Evolutionary conservation across 1,140 invertebrate genomes (phyloP).

Genomic region (Catajapyx aquilonaris): DNA sequence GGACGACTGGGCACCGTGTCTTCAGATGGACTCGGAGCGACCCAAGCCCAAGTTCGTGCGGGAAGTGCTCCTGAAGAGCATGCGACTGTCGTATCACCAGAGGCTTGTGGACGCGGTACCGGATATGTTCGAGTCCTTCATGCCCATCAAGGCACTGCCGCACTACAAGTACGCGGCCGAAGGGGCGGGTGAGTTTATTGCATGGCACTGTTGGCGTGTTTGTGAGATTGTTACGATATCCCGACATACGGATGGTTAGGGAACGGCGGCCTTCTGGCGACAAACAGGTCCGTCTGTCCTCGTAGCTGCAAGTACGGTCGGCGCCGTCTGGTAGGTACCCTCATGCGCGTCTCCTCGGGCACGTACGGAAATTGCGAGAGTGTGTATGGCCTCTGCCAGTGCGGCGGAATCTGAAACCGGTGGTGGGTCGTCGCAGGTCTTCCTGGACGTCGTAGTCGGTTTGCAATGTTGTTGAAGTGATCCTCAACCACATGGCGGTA

Average conservation of each 20-base stretch:
- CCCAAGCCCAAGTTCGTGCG: conserved; percentile 89
- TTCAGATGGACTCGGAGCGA: conserved; percentile 67
- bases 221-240: too few relatives aligned
- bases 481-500: conserved; percentile 4
- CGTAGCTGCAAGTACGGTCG: too few relatives aligned
- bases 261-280: too few relatives aligned
- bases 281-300: too few relatives aligned
- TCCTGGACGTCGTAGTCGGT: background rate
- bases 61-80: conserved; percentile 74
- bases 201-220: too few relatives aligned
- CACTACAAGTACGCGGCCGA: conserved; percentile 65
- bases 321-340: too few relatives aligned
- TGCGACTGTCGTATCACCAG: conserved; percentile 87
- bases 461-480: conserved; percentile 3
- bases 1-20: conserved; percentile 79
- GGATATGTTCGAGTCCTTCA: conserved; percentile 55
- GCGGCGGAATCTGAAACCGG: background rate
- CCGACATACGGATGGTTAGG: too few relatives aligned
- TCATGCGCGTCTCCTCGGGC: conserved; percentile 6
- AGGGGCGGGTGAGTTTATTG: conserved; percentile 41
- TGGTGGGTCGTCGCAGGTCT: background rate
- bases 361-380: conserved; percentile 1
- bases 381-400: background rate
- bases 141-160: conserved; percentile 56
- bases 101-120: conserved; percentile 82